Percentiles rank a stretch among this genome's conserved stretches.
Evolutionary conservation across 2,113 vertebrate species (phyloP).

Genomic region (Pollachius pollachius): DNA sequence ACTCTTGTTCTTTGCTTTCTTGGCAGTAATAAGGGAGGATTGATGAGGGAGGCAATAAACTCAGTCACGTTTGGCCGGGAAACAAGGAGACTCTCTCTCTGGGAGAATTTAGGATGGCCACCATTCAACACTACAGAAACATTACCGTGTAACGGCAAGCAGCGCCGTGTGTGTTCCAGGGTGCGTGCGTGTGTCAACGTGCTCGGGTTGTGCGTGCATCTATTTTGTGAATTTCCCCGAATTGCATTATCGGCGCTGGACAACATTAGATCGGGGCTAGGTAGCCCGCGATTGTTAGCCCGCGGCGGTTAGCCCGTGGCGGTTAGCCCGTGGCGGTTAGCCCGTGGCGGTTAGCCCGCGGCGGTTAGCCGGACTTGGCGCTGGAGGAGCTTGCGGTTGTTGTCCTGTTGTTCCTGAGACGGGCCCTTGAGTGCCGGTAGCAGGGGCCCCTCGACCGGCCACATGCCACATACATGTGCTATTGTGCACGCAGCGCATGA

Average conservation of each 20-base stretch:
- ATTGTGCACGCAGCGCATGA: background rate
- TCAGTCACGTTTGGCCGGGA: slow-evolving; percentile 43
- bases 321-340: no score
- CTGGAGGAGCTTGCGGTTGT: no score
- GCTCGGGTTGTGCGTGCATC: background rate
- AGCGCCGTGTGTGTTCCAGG: slow-evolving; percentile 14
- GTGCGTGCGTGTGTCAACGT: background rate
- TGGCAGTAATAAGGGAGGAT: slow-evolving; percentile 31
- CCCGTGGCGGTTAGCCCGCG: no score
- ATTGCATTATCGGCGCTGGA: no score
- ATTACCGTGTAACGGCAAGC: background rate
- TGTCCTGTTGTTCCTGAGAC: no score
- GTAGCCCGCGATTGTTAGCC: no score
- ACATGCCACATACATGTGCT: slow-evolving; percentile 2
- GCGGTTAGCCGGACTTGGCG: no score
- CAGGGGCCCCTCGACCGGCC: no score
- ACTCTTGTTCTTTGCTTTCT: slow-evolving; percentile 45
- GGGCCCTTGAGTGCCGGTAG: no score
- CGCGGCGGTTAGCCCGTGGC: no score
- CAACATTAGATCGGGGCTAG: no score
- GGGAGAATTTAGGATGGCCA: slow-evolving; percentile 21
- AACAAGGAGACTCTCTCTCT: slow-evolving; percentile 25
- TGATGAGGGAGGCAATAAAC: slow-evolving; percentile 44
- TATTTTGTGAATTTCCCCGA: no score
- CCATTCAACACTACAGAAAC: slow-evolving; percentile 38